phyloP scores from a whole-genome alignment of 2,113 vertebrate species.

The Bufo bufo region DNA sequence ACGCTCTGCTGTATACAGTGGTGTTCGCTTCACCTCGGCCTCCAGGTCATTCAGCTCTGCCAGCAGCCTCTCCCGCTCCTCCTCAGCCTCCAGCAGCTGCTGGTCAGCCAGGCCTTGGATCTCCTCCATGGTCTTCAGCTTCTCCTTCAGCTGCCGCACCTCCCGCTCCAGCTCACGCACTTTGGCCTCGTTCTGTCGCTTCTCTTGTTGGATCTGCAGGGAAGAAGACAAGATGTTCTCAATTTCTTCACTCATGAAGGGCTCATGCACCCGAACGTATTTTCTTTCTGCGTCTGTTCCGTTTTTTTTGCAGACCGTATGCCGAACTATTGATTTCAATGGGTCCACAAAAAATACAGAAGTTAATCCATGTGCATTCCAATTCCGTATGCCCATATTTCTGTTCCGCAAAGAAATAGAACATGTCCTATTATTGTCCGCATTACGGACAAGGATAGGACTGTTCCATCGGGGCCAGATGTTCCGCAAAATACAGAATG shows the following conservation, averaged over 20 bases:
- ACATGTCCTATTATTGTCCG: too few relatives aligned
- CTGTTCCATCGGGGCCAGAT: too few relatives aligned
- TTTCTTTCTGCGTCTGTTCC: too few relatives aligned
- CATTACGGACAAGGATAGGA: too few relatives aligned
- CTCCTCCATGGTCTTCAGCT: constrained; percentile 77
- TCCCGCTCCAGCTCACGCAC: constrained; percentile 74
- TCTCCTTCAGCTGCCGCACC: constrained; percentile 71
- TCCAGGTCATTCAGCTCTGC: constrained; percentile 77
- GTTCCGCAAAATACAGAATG: too few relatives aligned
- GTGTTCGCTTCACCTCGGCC: constrained; percentile 69
- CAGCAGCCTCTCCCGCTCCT: constrained; percentile 78
- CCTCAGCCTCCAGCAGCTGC: constrained; percentile 80
- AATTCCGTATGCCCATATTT: too few relatives aligned
- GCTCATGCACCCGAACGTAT: too few relatives aligned
- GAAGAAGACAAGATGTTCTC: background rate
- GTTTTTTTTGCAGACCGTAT: too few relatives aligned
- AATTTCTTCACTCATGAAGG: background rate
- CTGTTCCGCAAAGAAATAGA: too few relatives aligned
- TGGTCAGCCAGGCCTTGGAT: constrained; percentile 78
- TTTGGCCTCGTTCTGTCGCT: constrained; percentile 69
- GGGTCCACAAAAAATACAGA: too few relatives aligned
- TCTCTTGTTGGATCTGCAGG: constrained; percentile 74
- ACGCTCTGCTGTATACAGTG: background rate
- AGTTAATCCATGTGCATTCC: too few relatives aligned
- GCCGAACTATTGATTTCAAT: too few relatives aligned